phyloP scores from a whole-genome alignment of 2,797 vertebrate species.

The Chelon auratus region DNA sequence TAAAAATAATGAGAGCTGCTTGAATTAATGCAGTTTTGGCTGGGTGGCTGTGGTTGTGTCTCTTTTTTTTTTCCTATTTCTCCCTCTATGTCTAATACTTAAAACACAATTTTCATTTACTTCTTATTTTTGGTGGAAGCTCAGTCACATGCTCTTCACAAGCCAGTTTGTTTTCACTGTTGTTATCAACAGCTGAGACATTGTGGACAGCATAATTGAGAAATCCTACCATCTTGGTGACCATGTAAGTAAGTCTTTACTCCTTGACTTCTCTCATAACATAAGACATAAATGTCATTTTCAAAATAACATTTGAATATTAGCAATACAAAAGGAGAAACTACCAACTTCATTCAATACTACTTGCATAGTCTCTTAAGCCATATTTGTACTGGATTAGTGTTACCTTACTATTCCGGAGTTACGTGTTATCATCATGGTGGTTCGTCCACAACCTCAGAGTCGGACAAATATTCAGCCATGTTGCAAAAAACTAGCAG shows the following conservation, averaged over 20 bases:
- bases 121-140: constrained; percentile 19
- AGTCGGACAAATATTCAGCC: too few relatives aligned
- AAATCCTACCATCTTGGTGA: constrained; percentile 13
- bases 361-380: too few relatives aligned
- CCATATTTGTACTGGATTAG: too few relatives aligned
- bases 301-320: background rate
- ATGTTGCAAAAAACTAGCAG: too few relatives aligned
- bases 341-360: too few relatives aligned
- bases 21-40: background rate
- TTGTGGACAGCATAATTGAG: constrained; percentile 27
- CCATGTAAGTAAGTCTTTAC: constrained; percentile 4
- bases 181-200: constrained; percentile 42
- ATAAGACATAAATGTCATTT: background rate
- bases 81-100: background rate
- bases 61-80: background rate
- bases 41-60: constrained; percentile 4
- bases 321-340: background rate
- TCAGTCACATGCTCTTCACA: constrained; percentile 61
- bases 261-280: background rate
- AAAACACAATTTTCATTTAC: constrained; percentile 22
- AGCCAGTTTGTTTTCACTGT: constrained; percentile 28
- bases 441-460: too few relatives aligned
- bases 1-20: constrained; percentile 81
- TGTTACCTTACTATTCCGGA: too few relatives aligned
- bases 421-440: too few relatives aligned